phyloP scores from a whole-genome alignment of 2,797 vertebrate species.

The Dendrocincla fuliginosa region DNA sequence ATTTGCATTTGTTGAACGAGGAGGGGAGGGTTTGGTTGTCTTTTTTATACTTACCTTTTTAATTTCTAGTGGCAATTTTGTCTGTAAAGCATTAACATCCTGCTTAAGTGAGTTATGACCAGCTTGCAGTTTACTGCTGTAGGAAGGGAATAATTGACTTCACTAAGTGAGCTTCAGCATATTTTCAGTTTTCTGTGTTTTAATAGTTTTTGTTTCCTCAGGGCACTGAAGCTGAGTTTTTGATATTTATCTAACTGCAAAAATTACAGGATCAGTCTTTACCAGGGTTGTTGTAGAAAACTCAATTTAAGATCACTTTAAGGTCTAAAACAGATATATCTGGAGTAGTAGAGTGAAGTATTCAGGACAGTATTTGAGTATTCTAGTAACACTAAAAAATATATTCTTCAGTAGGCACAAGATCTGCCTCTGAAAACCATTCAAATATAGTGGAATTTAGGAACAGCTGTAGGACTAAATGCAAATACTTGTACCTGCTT shows the following conservation, averaged over 20 bases:
- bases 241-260: neutral
- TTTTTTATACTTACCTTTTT: neutral
- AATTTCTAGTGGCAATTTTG: neutral
- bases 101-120: neutral
- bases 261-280: neutral
- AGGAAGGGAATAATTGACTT: neutral
- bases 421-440: neutral
- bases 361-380: neutral
- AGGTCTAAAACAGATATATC: neutral
- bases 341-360: neutral
- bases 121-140: neutral
- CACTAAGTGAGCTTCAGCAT: neutral
- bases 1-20: neutral
- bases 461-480: neutral
- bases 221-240: neutral
- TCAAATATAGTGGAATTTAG: neutral
- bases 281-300: neutral
- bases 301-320: neutral
- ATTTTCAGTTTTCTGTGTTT: neutral
- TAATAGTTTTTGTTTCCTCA: neutral
- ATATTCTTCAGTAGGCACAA: neutral
- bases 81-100: neutral
- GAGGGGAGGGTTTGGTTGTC: neutral
- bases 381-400: neutral
- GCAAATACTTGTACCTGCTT: neutral